Base-by-base conservation (phyloP, 2,113 vertebrate species). In the Takifugu flavidus region DNA sequence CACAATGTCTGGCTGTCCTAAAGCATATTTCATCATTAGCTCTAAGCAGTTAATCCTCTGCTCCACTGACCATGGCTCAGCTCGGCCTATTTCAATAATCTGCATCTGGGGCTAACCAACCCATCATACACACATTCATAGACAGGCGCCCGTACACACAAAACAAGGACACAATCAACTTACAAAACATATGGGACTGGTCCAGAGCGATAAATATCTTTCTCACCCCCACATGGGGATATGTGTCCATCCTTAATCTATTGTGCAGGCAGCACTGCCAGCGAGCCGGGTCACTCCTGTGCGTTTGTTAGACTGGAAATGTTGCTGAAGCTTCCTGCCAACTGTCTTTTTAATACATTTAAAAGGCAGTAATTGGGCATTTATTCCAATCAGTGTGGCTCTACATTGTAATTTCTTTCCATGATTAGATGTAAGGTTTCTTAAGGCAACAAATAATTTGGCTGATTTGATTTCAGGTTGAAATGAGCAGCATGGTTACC, bases 11-110 rank as follows among this genome's bases (percentile, higher is more conserved):
- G 56, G 39, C 49, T 20, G 29, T 86, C 79, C 87, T 78, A 65
- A 70, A 84, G 84, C 86, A 91, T 90, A 91, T 90, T 90, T 92
- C 89, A 91, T 91, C 89, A 91, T 91, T 90, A 91, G 78, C 77
- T 85, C 78, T 84, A 84, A 91, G 83, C 87, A 91, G 82, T 90
- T 91, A 92, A 92, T 92, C 88, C 89, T 86, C 81, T 91, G 89
- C 90, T 91, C 84, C 87, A 89, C 77, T 89, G 89, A 85, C 82
- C 81, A 77, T 64, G 59, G 74, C 83, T 86, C 78, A 80, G 80
- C 77, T 80, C 74, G 62, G 74, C 78, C 83, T 72, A 86, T 91
- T 90, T 90, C 86, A 89, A 89, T 90, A 91, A 90, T 88, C 88
- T 91, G 86, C 86, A 89, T 89, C 79, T 84, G 83, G 74, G 65